Base-by-base conservation (phyloP, 2,888 invertebrate species). In the Auanema freiburgensis region DNA sequence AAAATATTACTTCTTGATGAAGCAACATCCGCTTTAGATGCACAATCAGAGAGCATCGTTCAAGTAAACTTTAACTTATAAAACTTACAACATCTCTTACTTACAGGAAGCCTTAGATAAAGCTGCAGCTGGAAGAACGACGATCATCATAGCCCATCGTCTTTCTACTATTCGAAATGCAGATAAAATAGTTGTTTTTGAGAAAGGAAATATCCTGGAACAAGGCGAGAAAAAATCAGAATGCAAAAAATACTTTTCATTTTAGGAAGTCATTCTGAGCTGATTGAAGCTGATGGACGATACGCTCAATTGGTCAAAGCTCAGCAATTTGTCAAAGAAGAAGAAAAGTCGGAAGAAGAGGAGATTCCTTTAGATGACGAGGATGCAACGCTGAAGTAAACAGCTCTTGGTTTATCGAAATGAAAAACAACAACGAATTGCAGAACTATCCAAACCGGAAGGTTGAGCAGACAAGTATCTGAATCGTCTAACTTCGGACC, bases 21-120 rank as follows among this genome's bases (percentile, higher is more conserved):
- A 54, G 74, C 74, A 1, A 74, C 74, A 2, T 70, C 69, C 16
- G 74, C 74, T 49, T 58, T 72, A 11, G 87, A 87, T 70, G 60
- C 68, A 2, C 61, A 68, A 24, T 59, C 63, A n/a, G 68, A 68
- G 42, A 23, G 21, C 23, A 3, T 52, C n/a, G 52, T 52, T n/a
- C 52, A 52, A 40, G 14, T 16, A 41, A 46, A 3, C 10, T 3
- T 5, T 18, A 5, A 18, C 16, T 46, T 3, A 33, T 3, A 3
- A 33, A 55, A 60, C 66, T 11, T 3, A 3, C 4, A 18, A 46
- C 21, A 56, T 70, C 18, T 61, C 67, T 65, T 71, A 68, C n/a
- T 76, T 76, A 6, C 77, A 77, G 66, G 74, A 79, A 62, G 76
- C 74, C 11, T 51, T 75, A 43, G 70, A 74, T 59, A 74, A 72